Evolutionary conservation across 2,888 invertebrate species (phyloP), one percentile per base, ranked within the genome.

Genomic region (Pterostichus madidus): DNA sequence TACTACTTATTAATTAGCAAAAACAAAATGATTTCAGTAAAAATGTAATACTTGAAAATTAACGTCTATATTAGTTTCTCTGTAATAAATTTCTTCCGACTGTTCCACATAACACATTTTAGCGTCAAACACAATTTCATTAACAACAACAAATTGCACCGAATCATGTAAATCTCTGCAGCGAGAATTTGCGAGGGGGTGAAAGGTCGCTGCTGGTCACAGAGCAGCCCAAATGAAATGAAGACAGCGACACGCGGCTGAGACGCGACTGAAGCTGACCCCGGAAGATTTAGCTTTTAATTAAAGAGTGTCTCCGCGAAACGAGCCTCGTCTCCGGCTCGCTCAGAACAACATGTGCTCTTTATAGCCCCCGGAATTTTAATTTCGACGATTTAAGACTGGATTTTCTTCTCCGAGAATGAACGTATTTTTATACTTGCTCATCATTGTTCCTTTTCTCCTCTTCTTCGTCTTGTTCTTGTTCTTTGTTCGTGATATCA

Each of bases 241-340:
- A 79, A 79, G 79, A 79, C 64, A 61, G 77, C 44, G 17, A 32
- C 75, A 75, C 2, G 17, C 64, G 35, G 24, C 73, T 15, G 35
- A 56, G 32, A 44, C 15, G 44, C 39, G 15, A n/a, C 44, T 71
- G 52, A 44, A 17, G 61, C 56, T 81, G 75, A 73, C 73, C 73
- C 46, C 73, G 61, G 44, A 81, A 81, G 75, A 81, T 81, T 81
- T 81, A 81, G 75, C 46, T 81, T 81, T 81, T 81, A 81, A 81
- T 81, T 81, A 81, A 81, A 73, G 73, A 13, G 73, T 81, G 81
- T 81, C 81, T 81, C 75, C 24, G 81, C 46, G 64, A 64, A 64
- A 61, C 24, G 46, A 79, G 15, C 46, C 59, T 59, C 77, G 44
- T 56, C 64, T 64, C 32, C 46, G 39, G 39, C 53, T n/a, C 52